A percentile compares a stretch with the other conserved stretches of the same genome.
These are phyloP conservation scores for Portevinia maculata DNA, from an alignment of 2,888 invertebrate species.

Conservation along the genomic window DNA sequence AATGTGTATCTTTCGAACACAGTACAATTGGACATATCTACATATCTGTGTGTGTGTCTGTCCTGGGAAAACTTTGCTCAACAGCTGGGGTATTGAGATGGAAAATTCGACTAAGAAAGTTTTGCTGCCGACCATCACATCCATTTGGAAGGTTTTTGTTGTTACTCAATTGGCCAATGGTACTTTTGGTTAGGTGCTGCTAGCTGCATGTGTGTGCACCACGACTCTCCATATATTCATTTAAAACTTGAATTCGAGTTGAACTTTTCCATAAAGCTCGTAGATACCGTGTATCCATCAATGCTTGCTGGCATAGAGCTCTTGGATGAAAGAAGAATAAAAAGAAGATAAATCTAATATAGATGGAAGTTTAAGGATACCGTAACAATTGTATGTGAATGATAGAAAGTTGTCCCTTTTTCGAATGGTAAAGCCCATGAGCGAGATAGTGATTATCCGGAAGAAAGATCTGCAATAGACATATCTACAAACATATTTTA, in stretches of 20 bases:
- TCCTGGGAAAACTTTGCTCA: conserved; percentile 61
- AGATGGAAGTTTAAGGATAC: conserved; percentile 60
- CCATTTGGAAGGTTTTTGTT: conserved; percentile 53
- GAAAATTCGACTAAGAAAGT: conserved; percentile 72
- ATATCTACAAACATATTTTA: conserved; percentile 25
- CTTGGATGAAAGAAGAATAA: conserved; percentile 11
- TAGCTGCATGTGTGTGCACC: conserved; percentile 19
- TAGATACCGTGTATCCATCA: conserved; percentile 57
- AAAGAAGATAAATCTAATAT: conserved; percentile 62
- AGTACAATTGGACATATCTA: conserved; percentile 38
- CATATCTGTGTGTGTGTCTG: conserved; percentile 8
- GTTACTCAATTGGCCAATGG: conserved; percentile 73
- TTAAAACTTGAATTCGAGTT: conserved; percentile 6
- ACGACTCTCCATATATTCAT: not conserved
- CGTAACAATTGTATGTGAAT: conserved; percentile 57
- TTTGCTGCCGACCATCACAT: conserved; percentile 39
- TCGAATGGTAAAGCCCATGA: conserved; percentile 24
- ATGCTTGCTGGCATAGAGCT: conserved; percentile 38
- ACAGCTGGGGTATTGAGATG: conserved; percentile 63
- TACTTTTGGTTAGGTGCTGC: conserved; percentile 55
- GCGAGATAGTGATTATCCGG: conserved; percentile 43
- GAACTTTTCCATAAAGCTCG: conserved; percentile 41
- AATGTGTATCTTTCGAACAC: conserved; percentile 34
- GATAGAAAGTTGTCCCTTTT: conserved; percentile 43
- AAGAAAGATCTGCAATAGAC: conserved; percentile 55